Evolutionary conservation across 2,797 vertebrate genomes (phyloP).

Genomic region (Corythornis leucogaster): DNA sequence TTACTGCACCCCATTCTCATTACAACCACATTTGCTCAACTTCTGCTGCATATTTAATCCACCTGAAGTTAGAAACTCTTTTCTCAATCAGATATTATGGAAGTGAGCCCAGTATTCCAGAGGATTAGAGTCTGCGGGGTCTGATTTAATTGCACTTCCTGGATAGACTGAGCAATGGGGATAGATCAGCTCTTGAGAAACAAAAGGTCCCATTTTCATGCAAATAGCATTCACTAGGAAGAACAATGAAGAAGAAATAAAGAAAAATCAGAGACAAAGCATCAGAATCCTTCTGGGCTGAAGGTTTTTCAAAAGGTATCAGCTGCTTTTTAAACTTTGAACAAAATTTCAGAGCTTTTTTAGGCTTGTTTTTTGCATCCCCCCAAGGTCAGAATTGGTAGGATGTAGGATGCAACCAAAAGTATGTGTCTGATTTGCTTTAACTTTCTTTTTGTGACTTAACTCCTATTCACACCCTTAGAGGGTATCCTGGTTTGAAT

Average conservation of each 20-base stretch:
- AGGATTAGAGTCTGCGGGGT: not conserved
- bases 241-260: not conserved
- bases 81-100: not conserved
- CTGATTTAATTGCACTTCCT: not conserved
- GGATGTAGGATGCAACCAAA: not conserved
- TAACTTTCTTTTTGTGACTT: not conserved
- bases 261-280: not conserved
- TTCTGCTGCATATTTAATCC: not conserved
- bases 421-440: not conserved
- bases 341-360: not conserved
- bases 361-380: not conserved
- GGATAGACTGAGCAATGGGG: not conserved
- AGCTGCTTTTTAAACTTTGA: conserved; percentile 14
- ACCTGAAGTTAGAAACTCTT: not conserved
- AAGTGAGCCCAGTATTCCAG: not conserved
- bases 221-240: not conserved
- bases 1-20: not conserved
- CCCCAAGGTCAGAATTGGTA: not conserved
- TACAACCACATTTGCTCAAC: accelerated
- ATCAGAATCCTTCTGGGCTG: not conserved
- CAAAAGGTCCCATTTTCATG: not conserved
- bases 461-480: not conserved
- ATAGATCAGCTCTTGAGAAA: not conserved
- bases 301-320: not conserved
- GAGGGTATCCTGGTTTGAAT: not conserved